Base-by-base conservation (phyloP, 2,113 vertebrate genomes). In the Arothron firmamentum region DNA sequence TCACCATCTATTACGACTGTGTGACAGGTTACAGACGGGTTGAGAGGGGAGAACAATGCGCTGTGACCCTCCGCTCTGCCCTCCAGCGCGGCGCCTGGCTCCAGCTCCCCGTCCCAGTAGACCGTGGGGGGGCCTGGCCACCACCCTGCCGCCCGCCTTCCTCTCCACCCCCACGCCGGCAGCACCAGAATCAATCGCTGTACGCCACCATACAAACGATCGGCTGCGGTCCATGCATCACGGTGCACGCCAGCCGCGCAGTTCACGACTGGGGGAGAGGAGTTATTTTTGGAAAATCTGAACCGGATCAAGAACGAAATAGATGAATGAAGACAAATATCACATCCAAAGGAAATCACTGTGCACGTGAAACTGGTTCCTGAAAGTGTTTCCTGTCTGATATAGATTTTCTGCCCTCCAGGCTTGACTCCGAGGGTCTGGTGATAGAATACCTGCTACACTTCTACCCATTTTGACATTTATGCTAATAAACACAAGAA, bases 1-100 rank as follows among this genome's bases (percentile, higher is more conserved):
- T 87, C 80, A 60, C 72, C 82, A 91, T 91, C 87, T 79, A 88
- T 91, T 88, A 89, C 77, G 52, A 62, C 59, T 68, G 71, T 77
- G 77, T 88, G 85, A 88, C 84, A 82, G 85, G 75, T 78, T 80
- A 72, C 82, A 82, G 84, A 85, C 83, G 80, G 81, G 72, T 52
- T 74, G 71, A 67, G 75, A 81, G 73, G 56, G 75, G 82, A 78
- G 84, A 87, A 90, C 89, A 91, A 90, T 88, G 90, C 85, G 87
- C 77, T 90, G 79, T 93, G 92, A 92, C 92, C 91, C 90, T 89
- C 77, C 20, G 75, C 86, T 77, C 82, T 84, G 69, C 88, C 82
- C 87, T 86, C 72, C 79, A 83, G 87, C 87, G 90, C n/a, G 1
- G 86, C 83, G 81, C 67, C 89, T 89, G 89, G 86, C 89, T 91